Base-by-base conservation (phyloP, 1,140 invertebrate genomes). In the Caenorhabditis inopinata region DNA sequence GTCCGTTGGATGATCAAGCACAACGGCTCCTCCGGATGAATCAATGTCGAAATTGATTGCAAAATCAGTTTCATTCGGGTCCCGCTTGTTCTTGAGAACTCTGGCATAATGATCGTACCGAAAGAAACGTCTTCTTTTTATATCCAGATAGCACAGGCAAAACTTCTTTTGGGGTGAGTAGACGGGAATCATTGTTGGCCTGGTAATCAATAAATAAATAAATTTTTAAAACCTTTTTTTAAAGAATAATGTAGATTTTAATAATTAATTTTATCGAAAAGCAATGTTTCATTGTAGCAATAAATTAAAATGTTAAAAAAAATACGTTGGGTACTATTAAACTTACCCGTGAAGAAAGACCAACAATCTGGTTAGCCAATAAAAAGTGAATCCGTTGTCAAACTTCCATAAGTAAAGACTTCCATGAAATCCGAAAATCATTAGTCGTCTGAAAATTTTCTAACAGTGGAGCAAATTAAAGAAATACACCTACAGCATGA, bases 351-450 rank as follows among this genome's bases (percentile, higher is more conserved):
- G 58, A 7, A 68, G 58, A 12, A 68, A 68, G 5, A 27, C 38
- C 12, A 68, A 21, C 18, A 68, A 16, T 68, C 32, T 35, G 6
- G 58, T 38, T 29, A 68, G 32, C 18, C 58, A 68, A 21, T 68
- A 21, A 12, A 68, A 68, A 21, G 58, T 68, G 32, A 68, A 68
- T 2, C 58, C 58, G 23, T 68, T 68, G n/a, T 68, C 58, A 21
- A 68, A 68, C 12, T 32, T 68, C 58, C 58, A 68, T 21, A 68
- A 42, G n/a, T 68, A 68, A 18, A 68, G 14, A 68, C 58, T 68
- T 29, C 58, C 58, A 21, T 68, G 58, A 42, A 68, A 68, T 18
- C 58, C 58, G 2, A 68, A 6, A 16, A 68, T 38, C 58, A 68
- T 68, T 9, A 68, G 12, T 2, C 58, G 29, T 7, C 58, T 68